Conservation (phyloP, 2,797 vertebrate species). For the Enteromius anoplus region DNA sequence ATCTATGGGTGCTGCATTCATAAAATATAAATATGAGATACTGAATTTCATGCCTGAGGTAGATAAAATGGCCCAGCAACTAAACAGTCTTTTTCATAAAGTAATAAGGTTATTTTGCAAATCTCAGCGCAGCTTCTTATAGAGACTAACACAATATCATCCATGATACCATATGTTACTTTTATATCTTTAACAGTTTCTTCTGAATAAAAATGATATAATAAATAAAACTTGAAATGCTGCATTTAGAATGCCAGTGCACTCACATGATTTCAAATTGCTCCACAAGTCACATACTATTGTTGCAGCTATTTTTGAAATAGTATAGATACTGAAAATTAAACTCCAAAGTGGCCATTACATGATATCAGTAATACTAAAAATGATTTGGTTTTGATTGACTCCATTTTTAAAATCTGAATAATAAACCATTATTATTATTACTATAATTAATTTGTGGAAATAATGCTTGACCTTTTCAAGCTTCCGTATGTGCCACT, state of each 20-base stretch:
- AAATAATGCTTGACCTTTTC: neutral
- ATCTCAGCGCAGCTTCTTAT: neutral
- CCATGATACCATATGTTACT: neutral
- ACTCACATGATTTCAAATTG: neutral
- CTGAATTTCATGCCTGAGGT: constrained; percentile 16
- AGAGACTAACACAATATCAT: neutral
- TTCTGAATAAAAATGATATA: neutral
- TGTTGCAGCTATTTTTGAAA: neutral
- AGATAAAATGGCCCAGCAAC: neutral
- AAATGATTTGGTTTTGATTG: neutral
- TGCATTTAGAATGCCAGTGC: neutral
- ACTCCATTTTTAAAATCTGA: neutral
- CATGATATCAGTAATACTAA: neutral
- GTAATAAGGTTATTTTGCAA: constrained; percentile 22
- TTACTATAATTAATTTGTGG: neutral
- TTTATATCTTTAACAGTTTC: neutral
- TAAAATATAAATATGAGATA: constrained; percentile 26
- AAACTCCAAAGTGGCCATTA: neutral
- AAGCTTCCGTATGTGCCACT: neutral
- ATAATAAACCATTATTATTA: neutral
- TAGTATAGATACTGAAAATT: neutral
- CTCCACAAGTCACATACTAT: neutral
- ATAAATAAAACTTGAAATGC: constrained; percentile 7
- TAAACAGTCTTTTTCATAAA: constrained; percentile 11
- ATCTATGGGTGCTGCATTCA: constrained; percentile 32